A percentile compares a stretch with the other conserved stretches of the same genome.
These are phyloP conservation scores for Chelon labrosus DNA, from an alignment of 2,797 vertebrate species.

Conservation along the genomic window DNA sequence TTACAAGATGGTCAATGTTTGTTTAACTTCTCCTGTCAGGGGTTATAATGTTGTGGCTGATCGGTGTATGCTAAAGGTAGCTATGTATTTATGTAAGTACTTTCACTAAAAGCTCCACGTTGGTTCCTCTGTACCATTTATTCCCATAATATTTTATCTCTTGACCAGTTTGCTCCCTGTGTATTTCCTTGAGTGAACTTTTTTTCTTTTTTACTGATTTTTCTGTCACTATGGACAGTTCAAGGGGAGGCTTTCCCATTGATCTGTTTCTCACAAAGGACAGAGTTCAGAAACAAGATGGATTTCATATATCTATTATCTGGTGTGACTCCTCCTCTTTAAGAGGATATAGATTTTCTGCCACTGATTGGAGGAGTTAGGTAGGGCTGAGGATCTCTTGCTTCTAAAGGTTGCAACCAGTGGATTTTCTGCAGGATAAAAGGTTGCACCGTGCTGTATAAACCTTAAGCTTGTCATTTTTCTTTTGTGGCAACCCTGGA, in stretches of 20 bases:
- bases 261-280: constrained; percentile 81
- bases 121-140: not conserved
- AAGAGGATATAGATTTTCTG: constrained; percentile 87
- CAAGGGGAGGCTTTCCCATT: constrained; percentile 74
- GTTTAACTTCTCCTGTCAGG: too few relatives aligned
- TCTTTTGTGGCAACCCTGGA: constrained; percentile 31
- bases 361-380: constrained; percentile 75
- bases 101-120: not conserved
- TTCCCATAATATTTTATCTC: not conserved
- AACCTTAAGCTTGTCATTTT: constrained; percentile 70
- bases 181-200: constrained; percentile 23
- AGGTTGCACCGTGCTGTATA: constrained; percentile 63
- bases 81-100: too few relatives aligned
- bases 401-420: constrained; percentile 68
- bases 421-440: constrained; percentile 74
- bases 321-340: constrained; percentile 82
- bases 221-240: constrained; percentile 75
- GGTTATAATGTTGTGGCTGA: too few relatives aligned
- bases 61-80: too few relatives aligned
- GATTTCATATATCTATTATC: constrained; percentile 88
- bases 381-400: constrained; percentile 52
- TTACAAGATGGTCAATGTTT: too few relatives aligned
- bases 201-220: constrained; percentile 50
- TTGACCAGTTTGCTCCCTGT: not conserved
- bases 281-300: constrained; percentile 83